Conservation (phyloP, 1,140 invertebrate species). For the Drosophila auraria region DNA sequence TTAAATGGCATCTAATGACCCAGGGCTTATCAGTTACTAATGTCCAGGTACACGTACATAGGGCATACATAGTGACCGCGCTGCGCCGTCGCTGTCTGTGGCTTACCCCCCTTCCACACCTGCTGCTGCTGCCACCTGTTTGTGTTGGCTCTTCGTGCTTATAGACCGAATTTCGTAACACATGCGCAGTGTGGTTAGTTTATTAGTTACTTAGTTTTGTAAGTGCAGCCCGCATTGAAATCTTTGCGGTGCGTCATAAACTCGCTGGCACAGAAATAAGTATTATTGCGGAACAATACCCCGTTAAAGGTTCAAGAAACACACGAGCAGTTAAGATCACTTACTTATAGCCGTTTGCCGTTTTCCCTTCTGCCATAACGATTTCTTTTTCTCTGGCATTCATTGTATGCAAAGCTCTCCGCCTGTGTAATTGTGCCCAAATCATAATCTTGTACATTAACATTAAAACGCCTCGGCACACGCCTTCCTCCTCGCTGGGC, state of each 20-base stretch:
- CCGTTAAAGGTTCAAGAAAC: constrained; percentile 3
- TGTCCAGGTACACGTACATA: constrained; percentile 20
- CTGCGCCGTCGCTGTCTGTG: constrained; percentile 46
- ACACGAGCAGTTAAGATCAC: constrained; percentile 3
- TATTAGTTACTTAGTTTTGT: constrained; percentile 8
- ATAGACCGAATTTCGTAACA: constrained; percentile 54
- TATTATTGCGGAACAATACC: constrained; percentile 4
- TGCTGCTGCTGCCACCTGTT: constrained; percentile 20
- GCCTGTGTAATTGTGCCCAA: constrained; percentile 10
- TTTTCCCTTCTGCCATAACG: constrained; percentile 11
- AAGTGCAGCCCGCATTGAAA: constrained; percentile 9
- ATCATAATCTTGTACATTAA: constrained; percentile 38
- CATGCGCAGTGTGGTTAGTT: constrained; percentile 53
- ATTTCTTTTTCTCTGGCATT: constrained; percentile 3
- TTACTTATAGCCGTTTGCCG: constrained; percentile 1
- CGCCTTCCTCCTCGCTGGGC: constrained; percentile 23
- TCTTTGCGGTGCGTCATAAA: constrained; percentile 24
- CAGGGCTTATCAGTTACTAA: constrained; percentile 21
- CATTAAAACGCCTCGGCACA: constrained; percentile 56
- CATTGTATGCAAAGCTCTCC: constrained; percentile 23
- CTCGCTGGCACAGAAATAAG: constrained; percentile 3
- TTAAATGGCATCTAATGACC: constrained; percentile 44
- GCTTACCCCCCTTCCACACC: constrained; percentile 10
- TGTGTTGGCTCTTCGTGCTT: constrained; percentile 44
- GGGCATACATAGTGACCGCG: constrained; percentile 11